Evolutionary conservation across 2,888 invertebrate species (phyloP).

Genomic region (Rugalucina vietnamica): DNA sequence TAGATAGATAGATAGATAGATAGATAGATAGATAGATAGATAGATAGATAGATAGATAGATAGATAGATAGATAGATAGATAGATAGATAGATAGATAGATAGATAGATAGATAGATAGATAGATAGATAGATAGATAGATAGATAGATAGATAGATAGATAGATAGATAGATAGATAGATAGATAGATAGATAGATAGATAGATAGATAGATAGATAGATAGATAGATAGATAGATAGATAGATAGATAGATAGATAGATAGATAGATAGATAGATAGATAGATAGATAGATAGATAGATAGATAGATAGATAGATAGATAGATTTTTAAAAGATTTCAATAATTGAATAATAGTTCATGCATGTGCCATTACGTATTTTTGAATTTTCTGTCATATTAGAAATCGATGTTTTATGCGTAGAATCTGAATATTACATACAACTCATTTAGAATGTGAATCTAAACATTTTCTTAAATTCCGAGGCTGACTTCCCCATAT

Average conservation of each 20-base stretch:
- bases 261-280: neutral
- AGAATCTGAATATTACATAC: too few species aligned
- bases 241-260: neutral
- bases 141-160: conserved; percentile 4
- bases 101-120: conserved; percentile 12
- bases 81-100: conserved; percentile 14
- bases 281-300: neutral
- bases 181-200: neutral
- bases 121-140: neutral
- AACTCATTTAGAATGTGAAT: too few species aligned
- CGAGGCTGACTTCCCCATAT: too few species aligned
- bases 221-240: neutral
- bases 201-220: neutral
- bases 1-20: conserved; percentile 4
- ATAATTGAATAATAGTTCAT: too few species aligned
- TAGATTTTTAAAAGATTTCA: neutral
- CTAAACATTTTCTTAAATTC: too few species aligned
- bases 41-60: conserved; percentile 14
- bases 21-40: conserved; percentile 4
- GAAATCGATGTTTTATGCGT: too few species aligned
- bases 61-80: conserved; percentile 14
- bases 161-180: neutral
- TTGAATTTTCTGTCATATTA: too few species aligned
- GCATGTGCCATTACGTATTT: too few species aligned
- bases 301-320: neutral